Conservation (phyloP, 1,140 invertebrate species). For the Aphaenogaster ashmeadi region DNA sequence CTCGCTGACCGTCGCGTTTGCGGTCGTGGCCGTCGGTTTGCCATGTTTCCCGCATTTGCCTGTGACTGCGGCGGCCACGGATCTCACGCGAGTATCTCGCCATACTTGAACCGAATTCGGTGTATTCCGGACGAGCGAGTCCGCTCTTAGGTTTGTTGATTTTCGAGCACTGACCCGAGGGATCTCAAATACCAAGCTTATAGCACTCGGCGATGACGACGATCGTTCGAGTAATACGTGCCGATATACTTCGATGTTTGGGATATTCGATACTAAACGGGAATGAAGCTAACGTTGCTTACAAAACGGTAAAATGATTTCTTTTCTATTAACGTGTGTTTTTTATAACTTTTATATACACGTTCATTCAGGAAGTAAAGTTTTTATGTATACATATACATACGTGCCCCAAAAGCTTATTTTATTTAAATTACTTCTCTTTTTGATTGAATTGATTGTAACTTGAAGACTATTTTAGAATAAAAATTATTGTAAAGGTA, state of each 20-base stretch:
- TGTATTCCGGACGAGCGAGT: constrained; percentile 24
- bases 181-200: constrained; percentile 22
- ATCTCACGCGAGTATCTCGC: constrained; percentile 36
- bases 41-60: constrained; percentile 44
- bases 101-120: neutral
- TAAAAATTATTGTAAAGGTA: neutral
- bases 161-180: constrained; percentile 24
- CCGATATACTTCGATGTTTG: neutral
- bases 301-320: neutral
- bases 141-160: constrained; percentile 52
- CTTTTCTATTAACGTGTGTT: neutral
- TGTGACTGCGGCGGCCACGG: constrained; percentile 39
- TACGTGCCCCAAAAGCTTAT: neutral
- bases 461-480: neutral
- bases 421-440: constrained; percentile 8
- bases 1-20: constrained; percentile 65
- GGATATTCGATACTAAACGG: neutral
- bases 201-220: neutral
- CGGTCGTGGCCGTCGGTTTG: constrained; percentile 59
- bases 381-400: neutral
- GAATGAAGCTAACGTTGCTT: neutral
- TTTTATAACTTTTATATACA: neutral
- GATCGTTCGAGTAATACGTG: neutral
- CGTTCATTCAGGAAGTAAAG: neutral
- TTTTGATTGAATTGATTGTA: neutral